Base-by-base conservation (phyloP, 1,140 invertebrate genomes). In the Drosophila sechellia region DNA sequence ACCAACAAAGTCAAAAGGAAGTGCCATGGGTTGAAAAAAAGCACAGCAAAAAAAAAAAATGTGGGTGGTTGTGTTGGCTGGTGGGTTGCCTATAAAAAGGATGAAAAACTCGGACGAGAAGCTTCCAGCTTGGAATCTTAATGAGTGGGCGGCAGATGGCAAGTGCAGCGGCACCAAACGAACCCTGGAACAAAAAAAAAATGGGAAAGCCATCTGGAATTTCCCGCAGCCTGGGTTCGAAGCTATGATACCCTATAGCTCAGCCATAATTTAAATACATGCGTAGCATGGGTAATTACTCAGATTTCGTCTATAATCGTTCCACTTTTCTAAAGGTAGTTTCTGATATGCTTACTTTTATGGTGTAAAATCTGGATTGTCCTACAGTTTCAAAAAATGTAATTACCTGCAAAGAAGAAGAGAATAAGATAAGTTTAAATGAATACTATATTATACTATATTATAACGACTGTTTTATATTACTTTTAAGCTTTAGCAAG, bases 71-170 rank as follows among this genome's bases (percentile, higher is more conserved):
- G 20, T 2, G 20, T 22, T 22, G 20, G 0, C 20, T 22, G 20
- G 2, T 22, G 20, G 20, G 20, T 22, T 22, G 20, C 20, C 0
- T 22, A 2, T 22, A 22, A 25, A 12, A 60, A 15, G 17, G 58
- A 31, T 17, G 20, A 20, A 13, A 8, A 12, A 20, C 31, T 15
- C 22, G 40, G 20, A 12, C 20, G 40, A 35, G 35, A 66, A 52
- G 52, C 65, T 65, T 25, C 49, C 66, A 56, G 61, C 64, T 22
- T 25, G 50, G 66, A 70, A 69, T 70, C 65, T 70, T 70, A 70
- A 70, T 70, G 66, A 70, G 66, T 70, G 63, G 66, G 66, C 22
- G 66, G 66, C 50, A 56, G 50, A 27, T 40, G 66, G 66, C 64
- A 34, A 40, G 35, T 56, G 64, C 50, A 57, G 43, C 25, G 1